phyloP scores from a whole-genome alignment of 1,140 invertebrate genomes.

The Drosophila funebris region DNA sequence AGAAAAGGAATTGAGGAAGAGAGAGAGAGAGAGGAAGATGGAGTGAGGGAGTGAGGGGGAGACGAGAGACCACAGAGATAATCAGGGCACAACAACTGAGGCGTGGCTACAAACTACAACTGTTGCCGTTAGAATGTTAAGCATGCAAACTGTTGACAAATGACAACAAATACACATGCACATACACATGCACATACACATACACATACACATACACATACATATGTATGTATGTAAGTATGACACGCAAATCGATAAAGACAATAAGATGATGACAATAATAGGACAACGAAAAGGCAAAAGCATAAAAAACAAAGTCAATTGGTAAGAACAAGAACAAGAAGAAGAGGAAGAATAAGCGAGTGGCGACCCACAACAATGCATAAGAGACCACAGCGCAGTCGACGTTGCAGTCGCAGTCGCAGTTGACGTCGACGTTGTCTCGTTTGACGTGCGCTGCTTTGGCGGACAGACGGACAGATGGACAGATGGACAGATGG shows the following conservation, averaged over 20 bases:
- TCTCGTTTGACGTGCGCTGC: neutral
- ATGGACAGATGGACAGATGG: neutral
- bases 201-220: neutral
- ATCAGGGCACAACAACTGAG: neutral
- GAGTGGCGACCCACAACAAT: neutral
- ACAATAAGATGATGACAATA: constrained; percentile 33
- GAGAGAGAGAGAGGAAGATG: neutral
- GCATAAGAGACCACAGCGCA: neutral
- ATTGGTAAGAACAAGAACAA: neutral
- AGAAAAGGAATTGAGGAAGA: neutral
- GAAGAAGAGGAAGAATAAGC: too few relatives aligned
- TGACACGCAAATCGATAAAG: constrained; percentile 27
- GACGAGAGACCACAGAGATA: neutral
- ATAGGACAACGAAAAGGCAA: constrained; percentile 24
- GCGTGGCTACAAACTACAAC: constrained; percentile 7
- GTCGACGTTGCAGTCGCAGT: neutral
- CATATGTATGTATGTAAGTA: neutral
- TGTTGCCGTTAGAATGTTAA: neutral
- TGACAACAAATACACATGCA: neutral
- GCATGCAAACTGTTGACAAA: constrained; percentile 25
- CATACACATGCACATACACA: too few relatives aligned
- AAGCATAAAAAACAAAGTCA: neutral
- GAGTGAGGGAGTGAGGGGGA: neutral
- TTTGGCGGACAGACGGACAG: neutral
- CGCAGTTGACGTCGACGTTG: neutral